Conservation (phyloP, 2,888 invertebrate genomes). For the Atrina japonica region DNA sequence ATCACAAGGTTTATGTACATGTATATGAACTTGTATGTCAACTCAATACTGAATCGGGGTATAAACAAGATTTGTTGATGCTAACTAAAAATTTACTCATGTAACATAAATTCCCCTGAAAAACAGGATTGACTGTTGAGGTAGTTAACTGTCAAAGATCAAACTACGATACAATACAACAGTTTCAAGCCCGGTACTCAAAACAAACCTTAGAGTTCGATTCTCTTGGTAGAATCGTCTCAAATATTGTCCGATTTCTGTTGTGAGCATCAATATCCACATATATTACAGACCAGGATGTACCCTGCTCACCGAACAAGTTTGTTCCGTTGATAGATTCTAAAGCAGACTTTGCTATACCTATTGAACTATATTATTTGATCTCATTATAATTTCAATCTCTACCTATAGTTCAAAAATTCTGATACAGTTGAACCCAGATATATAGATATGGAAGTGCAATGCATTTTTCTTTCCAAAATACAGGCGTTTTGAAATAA, state of each 20-base stretch:
- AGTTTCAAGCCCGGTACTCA: no score
- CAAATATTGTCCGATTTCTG: conserved; percentile 98
- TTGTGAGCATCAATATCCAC: conserved; percentile 99
- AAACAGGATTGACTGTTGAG: neutral
- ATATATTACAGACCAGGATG: conserved; percentile 98
- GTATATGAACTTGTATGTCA: no score
- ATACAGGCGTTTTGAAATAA: no score
- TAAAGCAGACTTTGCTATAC: conserved; percentile 98
- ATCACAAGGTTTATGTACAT: no score
- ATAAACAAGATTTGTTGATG: no score
- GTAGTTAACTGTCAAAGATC: neutral
- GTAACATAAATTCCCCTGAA: no score
- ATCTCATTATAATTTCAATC: neutral
- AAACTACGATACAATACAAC: neutral
- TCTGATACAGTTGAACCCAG: neutral
- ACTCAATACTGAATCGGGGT: no score
- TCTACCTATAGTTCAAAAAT: neutral
- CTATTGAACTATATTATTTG: conserved; percentile 87
- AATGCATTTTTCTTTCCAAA: neutral
- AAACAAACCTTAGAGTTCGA: conserved; percentile 95
- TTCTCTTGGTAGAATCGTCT: conserved; percentile 96
- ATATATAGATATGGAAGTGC: neutral
- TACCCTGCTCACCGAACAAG: conserved; percentile 97
- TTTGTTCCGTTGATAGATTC: conserved; percentile 99
- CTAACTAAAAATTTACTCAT: no score